phyloP scores from a whole-genome alignment of 2,888 invertebrate genomes.

The Lumbricus terrestris region DNA sequence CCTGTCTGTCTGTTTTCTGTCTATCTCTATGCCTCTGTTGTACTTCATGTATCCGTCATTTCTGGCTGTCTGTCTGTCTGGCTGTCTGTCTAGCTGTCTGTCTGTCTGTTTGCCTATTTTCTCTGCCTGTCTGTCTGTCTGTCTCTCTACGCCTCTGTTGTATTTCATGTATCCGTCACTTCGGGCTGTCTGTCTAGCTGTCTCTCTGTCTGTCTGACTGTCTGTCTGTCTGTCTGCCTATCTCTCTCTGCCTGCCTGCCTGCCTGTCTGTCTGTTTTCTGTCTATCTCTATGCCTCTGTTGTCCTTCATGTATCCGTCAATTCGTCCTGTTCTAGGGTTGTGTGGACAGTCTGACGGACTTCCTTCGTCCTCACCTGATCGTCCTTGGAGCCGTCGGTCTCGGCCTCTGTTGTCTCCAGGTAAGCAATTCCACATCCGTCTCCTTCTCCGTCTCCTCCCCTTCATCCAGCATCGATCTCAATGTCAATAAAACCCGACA shows the following conservation, averaged over 20 bases:
- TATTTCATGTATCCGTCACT: too few species aligned
- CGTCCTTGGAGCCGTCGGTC: conserved; percentile 78
- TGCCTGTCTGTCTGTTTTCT: background rate
- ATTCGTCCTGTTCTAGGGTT: conserved; percentile 71
- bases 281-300: background rate
- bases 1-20: too few species aligned
- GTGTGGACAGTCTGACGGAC: conserved; percentile 72
- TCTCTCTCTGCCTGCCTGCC: background rate
- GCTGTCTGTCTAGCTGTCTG: background rate
- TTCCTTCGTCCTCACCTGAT: conserved; percentile 75
- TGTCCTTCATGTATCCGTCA: too few species aligned
- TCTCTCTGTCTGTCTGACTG: background rate
- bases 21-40: too few species aligned
- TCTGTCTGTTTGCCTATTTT: background rate
- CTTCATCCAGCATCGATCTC: background rate
- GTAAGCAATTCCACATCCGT: conserved; percentile 39
- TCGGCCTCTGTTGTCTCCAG: conserved; percentile 79
- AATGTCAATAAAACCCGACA: background rate
- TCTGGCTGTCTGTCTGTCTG: too few species aligned
- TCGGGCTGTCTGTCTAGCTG: too few species aligned
- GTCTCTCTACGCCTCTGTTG: too few species aligned
- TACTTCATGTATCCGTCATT: too few species aligned
- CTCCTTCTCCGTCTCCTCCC: background rate
- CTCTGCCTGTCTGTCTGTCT: too few species aligned
- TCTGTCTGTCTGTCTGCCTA: background rate